Evolutionary conservation across 2,113 vertebrate genomes (phyloP).

Genomic region (Cyprinodon variegatus): DNA sequence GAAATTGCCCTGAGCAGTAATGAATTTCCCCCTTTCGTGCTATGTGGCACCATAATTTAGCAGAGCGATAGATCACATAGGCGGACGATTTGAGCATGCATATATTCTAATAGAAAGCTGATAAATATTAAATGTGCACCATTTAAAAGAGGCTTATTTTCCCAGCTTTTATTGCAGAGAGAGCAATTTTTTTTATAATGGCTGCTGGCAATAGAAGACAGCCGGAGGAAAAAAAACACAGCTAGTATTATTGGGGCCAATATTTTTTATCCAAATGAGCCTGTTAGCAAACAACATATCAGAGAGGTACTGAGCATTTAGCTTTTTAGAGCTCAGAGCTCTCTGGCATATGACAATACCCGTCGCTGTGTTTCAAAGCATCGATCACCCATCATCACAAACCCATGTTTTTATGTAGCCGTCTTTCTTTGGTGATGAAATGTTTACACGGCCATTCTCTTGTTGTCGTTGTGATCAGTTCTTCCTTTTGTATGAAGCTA

Average conservation of each 20-base stretch:
- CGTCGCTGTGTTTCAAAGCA: constrained; percentile 69
- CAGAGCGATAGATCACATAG: constrained; percentile 82
- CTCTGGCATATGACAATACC: constrained; percentile 70
- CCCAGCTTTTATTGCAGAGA: constrained; percentile 71
- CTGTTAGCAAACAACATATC: constrained; percentile 74
- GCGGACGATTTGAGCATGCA: constrained; percentile 78
- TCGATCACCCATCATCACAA: constrained; percentile 68
- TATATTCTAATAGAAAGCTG: constrained; percentile 83
- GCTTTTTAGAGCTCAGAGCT: constrained; percentile 64
- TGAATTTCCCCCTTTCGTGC: constrained; percentile 78
- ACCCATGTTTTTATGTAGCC: constrained; percentile 58
- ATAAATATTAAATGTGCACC: constrained; percentile 83
- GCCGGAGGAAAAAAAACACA: constrained; percentile 24
- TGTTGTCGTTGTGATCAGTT: constrained; percentile 74
- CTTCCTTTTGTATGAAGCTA: constrained; percentile 66
- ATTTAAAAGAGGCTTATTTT: constrained; percentile 81
- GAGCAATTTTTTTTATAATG: constrained; percentile 69
- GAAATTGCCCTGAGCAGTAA: constrained; percentile 83
- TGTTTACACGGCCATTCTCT: constrained; percentile 75
- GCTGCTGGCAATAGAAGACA: constrained; percentile 67
- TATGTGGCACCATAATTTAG: constrained; percentile 81
- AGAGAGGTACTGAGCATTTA: constrained; percentile 60
- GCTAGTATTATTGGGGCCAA: constrained; percentile 59
- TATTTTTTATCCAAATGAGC: constrained; percentile 73
- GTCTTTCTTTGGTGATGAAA: constrained; percentile 69